A percentile compares a stretch with the other conserved stretches of the same genome.
These are phyloP conservation scores for Drosophila cognata DNA, from an alignment of 2,888 invertebrate genomes.

Conservation along the genomic window DNA sequence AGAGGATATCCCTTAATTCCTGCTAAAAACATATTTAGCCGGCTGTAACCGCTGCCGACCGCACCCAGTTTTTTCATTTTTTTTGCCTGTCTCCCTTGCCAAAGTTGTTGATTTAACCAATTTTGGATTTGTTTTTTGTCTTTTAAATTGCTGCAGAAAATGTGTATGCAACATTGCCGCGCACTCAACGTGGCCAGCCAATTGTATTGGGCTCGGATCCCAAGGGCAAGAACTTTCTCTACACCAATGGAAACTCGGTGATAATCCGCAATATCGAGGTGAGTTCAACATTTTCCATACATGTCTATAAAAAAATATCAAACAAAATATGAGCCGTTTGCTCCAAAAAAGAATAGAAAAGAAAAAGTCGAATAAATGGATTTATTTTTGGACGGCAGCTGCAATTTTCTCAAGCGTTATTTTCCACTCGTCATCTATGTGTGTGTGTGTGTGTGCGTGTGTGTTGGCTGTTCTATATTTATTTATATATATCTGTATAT, in stretches of 20 bases:
- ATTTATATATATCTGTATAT: conserved; percentile 50
- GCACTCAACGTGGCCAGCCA: conserved; percentile 97
- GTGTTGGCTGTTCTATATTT: conserved; percentile 66
- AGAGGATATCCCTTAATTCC: conserved; percentile 11
- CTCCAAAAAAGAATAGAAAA: conserved; percentile 37
- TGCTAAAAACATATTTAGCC: conserved; percentile 45
- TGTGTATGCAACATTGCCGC: conserved; percentile 96
- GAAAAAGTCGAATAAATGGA: conserved; percentile 31
- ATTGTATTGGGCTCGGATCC: conserved; percentile 98
- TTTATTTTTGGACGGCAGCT: conserved; percentile 79
- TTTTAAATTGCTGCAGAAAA: conserved; percentile 88
- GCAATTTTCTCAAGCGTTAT: conserved; percentile 68
- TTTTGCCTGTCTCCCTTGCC: background rate
- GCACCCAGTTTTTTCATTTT: conserved; percentile 56
- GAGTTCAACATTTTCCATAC: conserved; percentile 37
- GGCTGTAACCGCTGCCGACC: conserved; percentile 44
- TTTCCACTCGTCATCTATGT: conserved; percentile 58
- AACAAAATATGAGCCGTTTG: conserved; percentile 46
- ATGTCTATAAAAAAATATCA: conserved; percentile 7
- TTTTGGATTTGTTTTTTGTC: background rate
- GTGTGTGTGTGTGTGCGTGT: conserved; percentile 19
- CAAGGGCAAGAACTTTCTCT: conserved; percentile 98
- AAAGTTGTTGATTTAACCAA: conserved; percentile 28
- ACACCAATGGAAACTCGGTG: conserved; percentile 98
- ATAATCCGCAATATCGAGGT: conserved; percentile 96